A percentile compares a stretch with the other conserved stretches of the same genome.
Conservation (phyloP, 2,797 vertebrate genomes). For the Pipistrellus kuhlii region DNA sequence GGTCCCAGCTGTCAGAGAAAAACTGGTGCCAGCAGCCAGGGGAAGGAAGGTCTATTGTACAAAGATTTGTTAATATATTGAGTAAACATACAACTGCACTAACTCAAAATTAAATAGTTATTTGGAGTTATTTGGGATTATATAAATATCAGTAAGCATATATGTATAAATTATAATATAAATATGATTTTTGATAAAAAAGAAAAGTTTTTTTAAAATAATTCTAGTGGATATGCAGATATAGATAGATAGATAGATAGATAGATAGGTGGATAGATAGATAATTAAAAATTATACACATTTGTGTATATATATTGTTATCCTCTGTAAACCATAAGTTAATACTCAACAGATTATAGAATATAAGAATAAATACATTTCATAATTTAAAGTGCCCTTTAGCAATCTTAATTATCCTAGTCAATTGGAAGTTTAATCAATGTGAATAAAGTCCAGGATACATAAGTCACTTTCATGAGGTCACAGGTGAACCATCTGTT, state of each 20-base stretch:
- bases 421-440: constrained; percentile 9
- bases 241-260: no score
- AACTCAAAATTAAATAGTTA: no score
- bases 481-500: not conserved
- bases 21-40: no score
- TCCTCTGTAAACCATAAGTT: not conserved
- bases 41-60: no score
- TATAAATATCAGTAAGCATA: not conserved
- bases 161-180: not conserved
- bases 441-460: not conserved
- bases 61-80: no score
- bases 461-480: constrained; percentile 21
- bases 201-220: not conserved
- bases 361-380: not conserved
- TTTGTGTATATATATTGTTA: not conserved
- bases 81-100: no score
- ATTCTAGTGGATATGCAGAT: not conserved
- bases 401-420: constrained; percentile 15
- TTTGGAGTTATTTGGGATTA: not conserved
- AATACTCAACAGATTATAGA: fast-evolving
- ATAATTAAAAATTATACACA: not conserved
- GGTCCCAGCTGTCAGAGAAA: no score
- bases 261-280: no score
- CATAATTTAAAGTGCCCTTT: constrained; percentile 17
- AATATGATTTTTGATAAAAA: not conserved